phyloP scores from a whole-genome alignment of 1,140 invertebrate genomes.

The Aphelinus certus region DNA sequence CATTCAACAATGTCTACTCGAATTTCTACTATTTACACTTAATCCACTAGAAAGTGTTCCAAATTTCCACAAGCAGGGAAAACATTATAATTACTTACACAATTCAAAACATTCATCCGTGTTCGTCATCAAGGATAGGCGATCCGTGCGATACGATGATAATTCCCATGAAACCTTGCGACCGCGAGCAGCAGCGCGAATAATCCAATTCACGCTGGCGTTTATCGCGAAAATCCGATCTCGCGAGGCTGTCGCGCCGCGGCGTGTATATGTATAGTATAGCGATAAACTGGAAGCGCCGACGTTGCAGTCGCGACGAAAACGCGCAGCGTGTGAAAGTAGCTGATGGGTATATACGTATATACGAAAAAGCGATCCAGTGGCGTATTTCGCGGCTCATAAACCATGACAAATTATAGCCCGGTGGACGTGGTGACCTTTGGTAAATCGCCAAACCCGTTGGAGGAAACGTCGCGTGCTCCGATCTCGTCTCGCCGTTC shows the following conservation, averaged over 20 bases:
- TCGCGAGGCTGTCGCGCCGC: not conserved
- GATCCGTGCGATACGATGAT: too few species aligned
- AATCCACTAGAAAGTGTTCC: too few species aligned
- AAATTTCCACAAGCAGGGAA: too few species aligned
- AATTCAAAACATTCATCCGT: too few species aligned
- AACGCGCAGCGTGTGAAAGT: not conserved
- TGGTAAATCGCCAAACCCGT: constrained; percentile 49
- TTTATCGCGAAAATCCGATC: not conserved
- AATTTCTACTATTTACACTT: too few species aligned
- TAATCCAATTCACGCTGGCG: not conserved
- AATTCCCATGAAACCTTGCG: too few species aligned
- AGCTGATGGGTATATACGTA: too few species aligned
- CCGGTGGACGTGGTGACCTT: constrained; percentile 46
- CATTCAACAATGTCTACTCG: too few species aligned
- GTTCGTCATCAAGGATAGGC: too few species aligned
- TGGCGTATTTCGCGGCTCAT: constrained; percentile 32
- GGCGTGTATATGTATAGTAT: not conserved
- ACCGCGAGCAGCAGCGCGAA: not conserved
- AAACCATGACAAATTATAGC: constrained; percentile 22
- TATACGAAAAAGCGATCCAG: constrained; percentile 14
- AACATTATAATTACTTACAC: too few species aligned
- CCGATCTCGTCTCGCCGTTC: not conserved
- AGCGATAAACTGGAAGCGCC: constrained; percentile 4
- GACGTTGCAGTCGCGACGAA: not conserved
- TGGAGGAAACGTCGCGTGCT: constrained; percentile 26